Evolutionary conservation across 2,113 vertebrate species (phyloP), one percentile per base, ranked within the genome.

Genomic region (Xyrauchen texanus): DNA sequence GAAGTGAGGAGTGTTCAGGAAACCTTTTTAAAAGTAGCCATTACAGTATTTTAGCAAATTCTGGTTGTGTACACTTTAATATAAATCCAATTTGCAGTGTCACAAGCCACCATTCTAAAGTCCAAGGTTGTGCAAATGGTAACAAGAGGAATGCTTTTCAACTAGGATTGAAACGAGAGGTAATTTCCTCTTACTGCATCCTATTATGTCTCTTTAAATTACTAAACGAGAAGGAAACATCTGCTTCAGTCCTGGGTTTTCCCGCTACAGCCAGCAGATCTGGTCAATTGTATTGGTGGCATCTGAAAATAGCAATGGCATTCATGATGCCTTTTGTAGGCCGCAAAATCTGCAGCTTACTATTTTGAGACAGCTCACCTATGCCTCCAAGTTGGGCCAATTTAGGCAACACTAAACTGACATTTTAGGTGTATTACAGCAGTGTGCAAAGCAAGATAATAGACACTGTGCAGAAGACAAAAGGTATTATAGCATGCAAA

Each of bases 161-260:
- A 79, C 75, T 77, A 53, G n/a, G 75, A 74, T 77, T 65, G 68
- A 71, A 83, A 74, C 70, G 70, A 71, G 76, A 13, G 21, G 21
- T 83, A 58, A 84, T 80, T 85, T 87, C 80, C 77, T 69, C 72
- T 45, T 60, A 66, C 77, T 76, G 76, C 76, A 78, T 85, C 77
- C 80, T 80, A 82, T 78, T 84, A 74, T 61, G 76, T 76, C 76
- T 81, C 16, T 16, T 65, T 76, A 74, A 52, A 51, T 52, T 61
- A 75, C 70, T 69, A 11, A 80, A 79, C 45, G 71, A 79, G 82
- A 76, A 64, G 80, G 78, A 84, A 84, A 77, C 80, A 81, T 82
- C 74, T 83, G 82, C 60, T n/a, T 60, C 57, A 74, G 51, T n/a
- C 62, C 58, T 12, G 63, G 34, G 53, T 52, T 75, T 81, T 70